Conservation (phyloP, 1,140 invertebrate genomes). For the Drosophila quadrilineata region DNA sequence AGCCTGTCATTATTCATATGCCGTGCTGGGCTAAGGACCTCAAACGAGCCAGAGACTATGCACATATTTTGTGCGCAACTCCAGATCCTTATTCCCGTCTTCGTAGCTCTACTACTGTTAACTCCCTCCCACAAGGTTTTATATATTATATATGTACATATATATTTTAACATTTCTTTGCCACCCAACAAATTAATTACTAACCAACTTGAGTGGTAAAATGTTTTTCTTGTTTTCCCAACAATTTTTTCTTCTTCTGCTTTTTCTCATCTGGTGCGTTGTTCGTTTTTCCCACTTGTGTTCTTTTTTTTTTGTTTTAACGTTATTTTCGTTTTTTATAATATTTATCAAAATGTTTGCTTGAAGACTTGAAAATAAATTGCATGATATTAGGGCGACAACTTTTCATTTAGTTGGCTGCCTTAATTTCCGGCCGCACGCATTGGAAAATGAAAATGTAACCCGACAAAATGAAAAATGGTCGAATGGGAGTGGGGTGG, state of each 20-base stretch:
- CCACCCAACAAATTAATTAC: constrained; percentile 70
- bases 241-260: constrained; percentile 8
- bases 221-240: constrained; percentile 66
- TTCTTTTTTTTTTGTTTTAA: constrained; percentile 13
- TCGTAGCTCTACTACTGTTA: not conserved
- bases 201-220: constrained; percentile 71
- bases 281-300: not conserved
- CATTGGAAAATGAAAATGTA: constrained; percentile 74
- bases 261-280: not conserved
- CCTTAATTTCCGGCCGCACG: constrained; percentile 77
- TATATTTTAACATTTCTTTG: no score
- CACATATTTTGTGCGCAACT: constrained; percentile 55
- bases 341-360: constrained; percentile 74
- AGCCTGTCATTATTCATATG: constrained; percentile 70
- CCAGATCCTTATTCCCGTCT: not conserved
- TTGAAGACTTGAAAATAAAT: constrained; percentile 67
- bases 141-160: no score
- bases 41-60: constrained; percentile 21
- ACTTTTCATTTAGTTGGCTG: constrained; percentile 71
- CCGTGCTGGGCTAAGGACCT: constrained; percentile 20
- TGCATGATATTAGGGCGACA: constrained; percentile 75
- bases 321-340: no score
- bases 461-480: constrained; percentile 58
- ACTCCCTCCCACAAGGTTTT: no score
- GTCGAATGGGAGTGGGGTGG: constrained; percentile 14